Percentiles rank a stretch among this genome's conserved stretches.
These are phyloP conservation scores for Amiota communis DNA, from an alignment of 2,888 invertebrate species.

Conservation along the genomic window DNA sequence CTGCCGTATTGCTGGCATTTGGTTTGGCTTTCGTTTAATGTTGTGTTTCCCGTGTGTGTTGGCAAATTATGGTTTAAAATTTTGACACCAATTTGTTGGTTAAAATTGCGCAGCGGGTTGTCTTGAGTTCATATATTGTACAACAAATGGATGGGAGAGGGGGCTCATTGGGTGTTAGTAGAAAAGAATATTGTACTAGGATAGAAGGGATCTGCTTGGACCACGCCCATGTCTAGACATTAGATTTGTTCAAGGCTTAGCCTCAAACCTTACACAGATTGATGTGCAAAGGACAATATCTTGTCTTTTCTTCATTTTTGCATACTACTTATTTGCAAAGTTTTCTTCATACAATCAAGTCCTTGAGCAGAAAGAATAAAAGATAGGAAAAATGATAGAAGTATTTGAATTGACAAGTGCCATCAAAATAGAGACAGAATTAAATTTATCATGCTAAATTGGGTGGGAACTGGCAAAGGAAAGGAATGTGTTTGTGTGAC, in stretches of 20 bases:
- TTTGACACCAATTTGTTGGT: conserved; percentile 59
- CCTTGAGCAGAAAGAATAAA: conserved; percentile 44
- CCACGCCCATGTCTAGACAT: too few relatives aligned
- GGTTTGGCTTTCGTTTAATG: conserved; percentile 11
- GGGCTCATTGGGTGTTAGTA: neutral
- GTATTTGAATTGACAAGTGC: conserved; percentile 67
- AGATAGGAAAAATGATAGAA: conserved; percentile 55
- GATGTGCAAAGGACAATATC: conserved; percentile 41
- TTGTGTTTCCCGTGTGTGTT: conserved; percentile 21
- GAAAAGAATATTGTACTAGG: neutral
- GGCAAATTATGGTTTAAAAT: conserved; percentile 44
- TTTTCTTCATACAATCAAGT: too few relatives aligned
- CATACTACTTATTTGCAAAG: too few relatives aligned
- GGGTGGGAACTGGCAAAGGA: conserved; percentile 34
- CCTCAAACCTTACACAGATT: conserved; percentile 33
- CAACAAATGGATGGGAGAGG: neutral
- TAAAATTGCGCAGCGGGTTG: conserved; percentile 38
- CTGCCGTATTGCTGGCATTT: neutral
- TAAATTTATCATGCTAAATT: conserved; percentile 64
- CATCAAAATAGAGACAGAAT: conserved; percentile 68
- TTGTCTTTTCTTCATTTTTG: too few relatives aligned
- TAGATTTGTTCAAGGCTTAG: conserved; percentile 38
- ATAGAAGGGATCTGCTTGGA: too few relatives aligned
- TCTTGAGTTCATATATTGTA: neutral
- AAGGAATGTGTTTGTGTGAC: conserved; percentile 22